Evolutionary conservation across 2,797 vertebrate genomes (phyloP).

Genomic region (Gymnoscopelus braueri): DNA sequence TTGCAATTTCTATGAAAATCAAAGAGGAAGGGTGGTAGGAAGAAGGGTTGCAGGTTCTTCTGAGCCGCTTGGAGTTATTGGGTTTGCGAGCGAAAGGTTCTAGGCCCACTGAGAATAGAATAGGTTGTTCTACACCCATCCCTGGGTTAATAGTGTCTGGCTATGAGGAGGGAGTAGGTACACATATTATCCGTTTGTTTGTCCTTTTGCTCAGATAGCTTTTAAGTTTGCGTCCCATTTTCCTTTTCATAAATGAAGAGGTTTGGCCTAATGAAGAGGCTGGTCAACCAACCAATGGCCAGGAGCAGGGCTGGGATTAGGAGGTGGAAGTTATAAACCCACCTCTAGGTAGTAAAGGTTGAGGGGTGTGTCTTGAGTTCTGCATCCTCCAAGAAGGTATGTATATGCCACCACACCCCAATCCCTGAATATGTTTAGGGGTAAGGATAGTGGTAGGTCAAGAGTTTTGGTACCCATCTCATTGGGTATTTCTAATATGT

Average conservation of each 20-base stretch:
- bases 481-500: slow-evolving; percentile 24
- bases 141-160: slow-evolving; percentile 21
- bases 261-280: background rate
- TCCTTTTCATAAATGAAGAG: slow-evolving; percentile 40
- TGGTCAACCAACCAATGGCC: slow-evolving; percentile 26
- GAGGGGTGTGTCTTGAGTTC: background rate
- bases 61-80: too few relatives aligned
- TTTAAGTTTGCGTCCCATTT: slow-evolving; percentile 35
- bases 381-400: slow-evolving; percentile 25
- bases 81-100: background rate
- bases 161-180: slow-evolving; percentile 23
- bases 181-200: slow-evolving; percentile 5
- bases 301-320: slow-evolving; percentile 1
- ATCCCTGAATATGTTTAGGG: slow-evolving; percentile 14
- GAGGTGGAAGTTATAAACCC: slow-evolving; percentile 20
- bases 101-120: slow-evolving; percentile 12
- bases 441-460: slow-evolving; percentile 19
- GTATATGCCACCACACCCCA: background rate
- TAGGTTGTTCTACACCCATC: slow-evolving; percentile 2
- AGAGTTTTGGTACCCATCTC: slow-evolving; percentile 28
- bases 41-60: background rate
- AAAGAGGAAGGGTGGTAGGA: too few relatives aligned
- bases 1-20: too few relatives aligned
- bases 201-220: slow-evolving; percentile 4
- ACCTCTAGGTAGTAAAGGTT: slow-evolving; percentile 21